Evolutionary conservation across 1,140 invertebrate species (phyloP).

Genomic region (Riptortus pedestris): DNA sequence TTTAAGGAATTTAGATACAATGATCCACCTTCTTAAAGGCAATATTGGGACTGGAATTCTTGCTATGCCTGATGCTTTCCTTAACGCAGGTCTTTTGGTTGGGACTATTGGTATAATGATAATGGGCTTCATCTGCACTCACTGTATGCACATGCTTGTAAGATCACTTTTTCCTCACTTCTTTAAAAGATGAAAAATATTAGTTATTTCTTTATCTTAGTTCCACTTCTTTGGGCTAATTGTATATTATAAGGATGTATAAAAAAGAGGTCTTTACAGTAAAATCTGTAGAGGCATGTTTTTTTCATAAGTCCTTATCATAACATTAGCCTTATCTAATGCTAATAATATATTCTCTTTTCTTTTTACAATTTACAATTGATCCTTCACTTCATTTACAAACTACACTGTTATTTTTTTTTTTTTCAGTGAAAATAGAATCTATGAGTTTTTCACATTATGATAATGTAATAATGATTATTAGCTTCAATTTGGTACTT

Average conservation of each 20-base stretch:
- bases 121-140: constrained; percentile 69
- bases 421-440: too few species aligned
- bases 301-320: too few species aligned
- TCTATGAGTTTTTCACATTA: too few species aligned
- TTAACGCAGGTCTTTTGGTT: constrained; percentile 64
- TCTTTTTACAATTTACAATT: too few species aligned
- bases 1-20: constrained; percentile 58
- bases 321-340: too few species aligned
- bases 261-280: too few species aligned
- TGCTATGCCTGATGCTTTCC: constrained; percentile 75
- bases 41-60: constrained; percentile 77
- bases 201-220: not conserved
- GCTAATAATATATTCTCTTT: too few species aligned
- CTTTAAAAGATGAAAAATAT: not conserved
- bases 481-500: not conserved
- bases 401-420: too few species aligned
- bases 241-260: too few species aligned
- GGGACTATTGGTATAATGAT: constrained; percentile 58
- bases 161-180: constrained; percentile 31
- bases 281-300: too few species aligned
- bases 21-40: constrained; percentile 69
- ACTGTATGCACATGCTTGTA: constrained; percentile 80
- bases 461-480: not conserved
- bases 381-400: too few species aligned
- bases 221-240: not conserved